Base-by-base conservation (phyloP, 2,888 invertebrate species). In the Pherbina coryleti region DNA sequence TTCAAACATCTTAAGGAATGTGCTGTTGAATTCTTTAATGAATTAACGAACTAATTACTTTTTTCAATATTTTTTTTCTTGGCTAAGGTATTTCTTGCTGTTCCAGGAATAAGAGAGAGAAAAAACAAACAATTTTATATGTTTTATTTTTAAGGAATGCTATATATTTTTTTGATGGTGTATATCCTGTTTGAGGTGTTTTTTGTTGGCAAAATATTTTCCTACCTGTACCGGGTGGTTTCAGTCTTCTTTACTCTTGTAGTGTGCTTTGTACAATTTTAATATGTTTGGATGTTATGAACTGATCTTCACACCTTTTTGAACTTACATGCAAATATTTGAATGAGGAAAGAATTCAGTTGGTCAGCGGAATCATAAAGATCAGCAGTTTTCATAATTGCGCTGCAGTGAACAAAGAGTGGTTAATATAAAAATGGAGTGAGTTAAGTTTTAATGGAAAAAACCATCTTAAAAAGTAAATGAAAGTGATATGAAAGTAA, bases 241-340 rank as follows among this genome's bases (percentile, higher is more conserved):
- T 11, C 44, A 34, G 14, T 60, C 51, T 37, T 49, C 8, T 31
- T 5, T 19, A 8, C 57, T 67, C 84, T 84, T 81, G 82, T 81
- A 71, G 78, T 78, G 22, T 25, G 49, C 25, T 71, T 22, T 22
- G 57, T 25, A 60, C 3, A 34, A 34, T 22, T 34, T 73, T 67
- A 71, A 53, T 22, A 83, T 88, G 87, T 87, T 87, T 87, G 86
- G 86, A 85, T 87, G 82, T 75, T 82, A 64, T 70, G 79, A 57
- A 79, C 77, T 88, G 88, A 87, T 87, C 88, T 87, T 87, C 87
- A 87, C 87, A 87, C 87, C 87, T 87, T 78, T 22, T 19, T 1
- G 14, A 25, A 60, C n/a, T 31, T 57, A 17, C 31, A 44, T 57
- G 57, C 55, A 19, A 31, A 55, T 11, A 44, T 62, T 17, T 60